Evolutionary conservation across 2,113 vertebrate genomes (phyloP).

Genomic region (Vulpes ferrilata): DNA sequence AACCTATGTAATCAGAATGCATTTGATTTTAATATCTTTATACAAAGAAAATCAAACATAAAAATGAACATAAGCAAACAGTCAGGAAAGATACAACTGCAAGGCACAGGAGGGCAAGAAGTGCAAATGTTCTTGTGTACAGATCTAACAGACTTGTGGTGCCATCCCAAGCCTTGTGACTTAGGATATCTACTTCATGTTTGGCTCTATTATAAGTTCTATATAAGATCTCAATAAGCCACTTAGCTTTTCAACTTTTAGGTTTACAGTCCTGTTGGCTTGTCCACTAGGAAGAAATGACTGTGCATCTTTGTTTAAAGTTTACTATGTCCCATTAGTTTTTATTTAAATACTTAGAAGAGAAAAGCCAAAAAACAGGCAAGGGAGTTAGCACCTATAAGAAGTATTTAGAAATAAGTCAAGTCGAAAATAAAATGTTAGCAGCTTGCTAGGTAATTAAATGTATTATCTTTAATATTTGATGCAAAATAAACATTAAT

Average conservation of each 20-base stretch:
- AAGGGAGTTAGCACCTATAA: neutral
- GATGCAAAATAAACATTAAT: neutral
- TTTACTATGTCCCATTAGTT: neutral
- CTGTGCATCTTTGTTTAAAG: neutral
- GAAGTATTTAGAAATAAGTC: neutral
- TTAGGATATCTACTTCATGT: neutral
- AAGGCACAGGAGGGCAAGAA: neutral
- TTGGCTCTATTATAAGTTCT: neutral
- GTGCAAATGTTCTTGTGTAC: neutral
- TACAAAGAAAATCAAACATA: constrained; percentile 31
- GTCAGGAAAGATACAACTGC: neutral
- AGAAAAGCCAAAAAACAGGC: neutral
- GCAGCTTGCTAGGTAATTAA: neutral
- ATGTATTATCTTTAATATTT: constrained; percentile 35
- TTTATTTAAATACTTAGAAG: constrained; percentile 38
- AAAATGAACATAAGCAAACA: neutral
- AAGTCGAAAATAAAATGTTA: constrained; percentile 17
- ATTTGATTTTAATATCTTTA: constrained; percentile 49
- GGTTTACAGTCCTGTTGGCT: neutral
- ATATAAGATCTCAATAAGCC: neutral
- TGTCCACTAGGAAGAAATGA: neutral
- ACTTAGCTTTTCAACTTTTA: constrained; percentile 47
- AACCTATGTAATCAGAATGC: neutral
- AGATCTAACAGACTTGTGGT: neutral
- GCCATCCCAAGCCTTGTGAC: neutral